phyloP scores from a whole-genome alignment of 2,888 invertebrate genomes.

The Heterodera filipjevi region DNA sequence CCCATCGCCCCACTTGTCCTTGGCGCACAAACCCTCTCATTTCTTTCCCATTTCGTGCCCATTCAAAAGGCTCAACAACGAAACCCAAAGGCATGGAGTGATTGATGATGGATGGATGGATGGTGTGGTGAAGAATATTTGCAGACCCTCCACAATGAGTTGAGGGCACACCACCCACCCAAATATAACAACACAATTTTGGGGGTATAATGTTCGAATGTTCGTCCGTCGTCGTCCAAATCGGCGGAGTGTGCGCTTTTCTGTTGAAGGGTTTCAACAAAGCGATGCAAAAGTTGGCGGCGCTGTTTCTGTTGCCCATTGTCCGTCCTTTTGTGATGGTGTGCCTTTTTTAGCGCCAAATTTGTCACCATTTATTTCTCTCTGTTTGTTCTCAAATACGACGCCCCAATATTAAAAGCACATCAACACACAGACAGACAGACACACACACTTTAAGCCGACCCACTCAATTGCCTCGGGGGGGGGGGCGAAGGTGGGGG shows the following conservation, averaged over 20 bases:
- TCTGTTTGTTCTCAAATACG: neutral
- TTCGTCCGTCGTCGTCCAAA: neutral
- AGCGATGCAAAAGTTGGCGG: slow-evolving; percentile 3
- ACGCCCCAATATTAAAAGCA: no score
- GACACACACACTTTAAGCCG: neutral
- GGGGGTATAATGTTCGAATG: neutral
- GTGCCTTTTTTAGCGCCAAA: neutral
- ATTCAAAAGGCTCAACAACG: neutral
- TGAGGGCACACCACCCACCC: no score
- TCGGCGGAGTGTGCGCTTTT: neutral
- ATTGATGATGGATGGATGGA: no score
- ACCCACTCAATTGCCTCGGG: neutral
- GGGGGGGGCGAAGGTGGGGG: no score
- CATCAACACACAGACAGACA: no score
- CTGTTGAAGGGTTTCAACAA: neutral
- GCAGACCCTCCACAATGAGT: slow-evolving; percentile 7
- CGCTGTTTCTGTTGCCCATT: neutral
- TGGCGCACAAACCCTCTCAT: neutral
- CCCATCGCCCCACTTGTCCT: neutral
- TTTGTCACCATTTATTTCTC: neutral
- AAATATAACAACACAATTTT: neutral
- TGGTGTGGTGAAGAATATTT: neutral
- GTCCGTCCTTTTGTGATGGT: neutral
- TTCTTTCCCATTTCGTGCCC: neutral
- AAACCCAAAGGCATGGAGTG: slow-evolving; percentile 1